phyloP scores from a whole-genome alignment of 2,797 vertebrate species.

The Gymnoscopelus braueri region DNA sequence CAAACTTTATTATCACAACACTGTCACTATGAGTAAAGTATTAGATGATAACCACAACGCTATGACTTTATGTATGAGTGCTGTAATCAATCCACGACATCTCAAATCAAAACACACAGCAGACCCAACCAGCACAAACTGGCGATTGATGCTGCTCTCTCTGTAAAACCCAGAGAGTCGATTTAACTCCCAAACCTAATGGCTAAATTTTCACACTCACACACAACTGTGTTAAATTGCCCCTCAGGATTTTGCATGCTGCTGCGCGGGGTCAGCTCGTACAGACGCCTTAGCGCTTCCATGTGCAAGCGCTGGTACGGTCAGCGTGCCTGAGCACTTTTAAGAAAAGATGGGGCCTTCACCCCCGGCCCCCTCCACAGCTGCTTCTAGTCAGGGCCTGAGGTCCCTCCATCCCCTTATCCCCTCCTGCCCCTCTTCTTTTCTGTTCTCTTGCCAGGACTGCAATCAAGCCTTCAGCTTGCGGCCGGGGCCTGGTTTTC shows the following conservation, averaged over 20 bases:
- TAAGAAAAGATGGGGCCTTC: conserved; percentile 67
- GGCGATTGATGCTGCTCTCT: not conserved
- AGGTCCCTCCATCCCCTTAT: conserved; percentile 67
- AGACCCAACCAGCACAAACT: not conserved
- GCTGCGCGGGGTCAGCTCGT: conserved; percentile 40
- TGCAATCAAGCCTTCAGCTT: conserved; percentile 82
- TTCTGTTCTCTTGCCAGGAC: conserved; percentile 80
- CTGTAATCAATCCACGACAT: too few relatives aligned
- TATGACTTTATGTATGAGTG: not conserved
- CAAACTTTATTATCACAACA: conserved; percentile 12
- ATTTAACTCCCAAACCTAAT: too few relatives aligned
- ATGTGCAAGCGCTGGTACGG: conserved; percentile 60
- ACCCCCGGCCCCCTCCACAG: conserved; percentile 69
- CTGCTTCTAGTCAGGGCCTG: conserved; percentile 79
- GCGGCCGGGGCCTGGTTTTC: conserved; percentile 66
- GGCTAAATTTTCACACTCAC: too few relatives aligned
- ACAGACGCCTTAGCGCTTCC: conserved; percentile 48
- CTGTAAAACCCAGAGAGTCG: too few relatives aligned
- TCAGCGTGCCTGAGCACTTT: conserved; percentile 63
- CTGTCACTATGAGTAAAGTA: not conserved
- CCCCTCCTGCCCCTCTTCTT: conserved; percentile 70
- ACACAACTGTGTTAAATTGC: too few relatives aligned
- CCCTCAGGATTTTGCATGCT: not conserved
- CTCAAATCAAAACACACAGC: not conserved
- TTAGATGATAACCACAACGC: not conserved